Conservation (phyloP, 2,113 vertebrate genomes). For the Bombycilla garrulus region DNA sequence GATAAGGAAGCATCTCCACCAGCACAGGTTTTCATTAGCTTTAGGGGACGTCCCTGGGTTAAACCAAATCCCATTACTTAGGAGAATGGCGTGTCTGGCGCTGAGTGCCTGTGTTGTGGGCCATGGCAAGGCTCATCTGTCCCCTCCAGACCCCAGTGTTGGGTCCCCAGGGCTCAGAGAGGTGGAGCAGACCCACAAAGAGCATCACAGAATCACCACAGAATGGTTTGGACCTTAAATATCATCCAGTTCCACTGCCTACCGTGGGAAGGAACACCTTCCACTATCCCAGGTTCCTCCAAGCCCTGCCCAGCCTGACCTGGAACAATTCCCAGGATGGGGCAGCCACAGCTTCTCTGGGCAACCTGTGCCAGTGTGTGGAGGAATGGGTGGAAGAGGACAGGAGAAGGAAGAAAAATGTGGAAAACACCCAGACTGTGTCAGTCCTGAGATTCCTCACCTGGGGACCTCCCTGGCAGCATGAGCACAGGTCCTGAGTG, state of each 20-base stretch:
- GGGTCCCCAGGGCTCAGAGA: not conserved
- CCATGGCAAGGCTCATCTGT: not conserved
- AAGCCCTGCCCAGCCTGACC: not conserved
- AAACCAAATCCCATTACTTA: not conserved
- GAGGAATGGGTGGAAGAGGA: too few relatives aligned
- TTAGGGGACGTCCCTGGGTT: not conserved
- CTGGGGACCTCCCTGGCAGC: not conserved
- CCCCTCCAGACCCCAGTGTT: not conserved
- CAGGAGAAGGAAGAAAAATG: not conserved
- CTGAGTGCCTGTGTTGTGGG: accelerated
- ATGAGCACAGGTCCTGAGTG: accelerated
- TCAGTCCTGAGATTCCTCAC: accelerated
- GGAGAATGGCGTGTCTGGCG: not conserved
- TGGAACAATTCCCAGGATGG: not conserved
- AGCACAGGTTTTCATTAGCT: not conserved
- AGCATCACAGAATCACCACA: not conserved
- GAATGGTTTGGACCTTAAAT: not conserved
- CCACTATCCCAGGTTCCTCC: not conserved
- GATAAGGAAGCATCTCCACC: not conserved
- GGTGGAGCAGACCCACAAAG: not conserved
- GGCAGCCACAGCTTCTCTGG: not conserved
- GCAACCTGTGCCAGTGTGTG: not conserved
- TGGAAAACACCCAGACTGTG: not conserved
- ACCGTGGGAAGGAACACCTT: not conserved
- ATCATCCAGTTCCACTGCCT: not conserved